A percentile compares a stretch with the other conserved stretches of the same genome.
phyloP scores from a whole-genome alignment of 2,113 vertebrate genomes.

The Pseudois nayaur region DNA sequence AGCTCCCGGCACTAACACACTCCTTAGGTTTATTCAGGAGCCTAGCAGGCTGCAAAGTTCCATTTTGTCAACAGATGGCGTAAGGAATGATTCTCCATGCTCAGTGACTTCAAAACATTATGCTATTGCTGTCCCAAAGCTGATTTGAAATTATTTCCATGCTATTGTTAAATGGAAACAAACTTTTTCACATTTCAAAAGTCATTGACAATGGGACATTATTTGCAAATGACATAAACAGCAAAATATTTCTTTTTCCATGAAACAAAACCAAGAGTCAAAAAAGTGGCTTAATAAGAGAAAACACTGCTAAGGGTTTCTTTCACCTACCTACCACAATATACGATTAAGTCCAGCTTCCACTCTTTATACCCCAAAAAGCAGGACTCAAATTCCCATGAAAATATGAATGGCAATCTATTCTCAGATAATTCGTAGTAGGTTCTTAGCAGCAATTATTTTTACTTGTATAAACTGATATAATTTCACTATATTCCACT shows the following conservation, averaged over 20 bases:
- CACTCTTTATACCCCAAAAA: not conserved
- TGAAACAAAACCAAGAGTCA: not conserved
- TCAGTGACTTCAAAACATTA: constrained; percentile 4
- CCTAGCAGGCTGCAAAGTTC: constrained; percentile 65
- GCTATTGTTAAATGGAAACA: not conserved
- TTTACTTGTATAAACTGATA: not conserved
- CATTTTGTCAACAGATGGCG: constrained; percentile 70
- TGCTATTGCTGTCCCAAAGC: not conserved
- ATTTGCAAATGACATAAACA: not conserved
- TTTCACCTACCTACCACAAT: not conserved
- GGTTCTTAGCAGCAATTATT: not conserved
- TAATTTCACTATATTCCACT: not conserved
- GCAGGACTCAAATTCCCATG: not conserved
- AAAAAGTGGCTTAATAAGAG: not conserved
- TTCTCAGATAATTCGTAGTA: not conserved
- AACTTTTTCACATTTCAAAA: not conserved
- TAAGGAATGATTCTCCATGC: constrained; percentile 28
- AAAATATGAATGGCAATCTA: not conserved
- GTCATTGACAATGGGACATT: not conserved
- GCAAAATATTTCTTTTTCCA: not conserved
- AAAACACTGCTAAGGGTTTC: not conserved
- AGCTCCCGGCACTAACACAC: constrained; percentile 18
- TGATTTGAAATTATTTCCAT: not conserved
- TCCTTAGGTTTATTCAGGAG: not conserved
- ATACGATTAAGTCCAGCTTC: not conserved